Evolutionary conservation across 2,797 vertebrate species (phyloP), one percentile per base, ranked within the genome.

Genomic region (Danio choprae): DNA sequence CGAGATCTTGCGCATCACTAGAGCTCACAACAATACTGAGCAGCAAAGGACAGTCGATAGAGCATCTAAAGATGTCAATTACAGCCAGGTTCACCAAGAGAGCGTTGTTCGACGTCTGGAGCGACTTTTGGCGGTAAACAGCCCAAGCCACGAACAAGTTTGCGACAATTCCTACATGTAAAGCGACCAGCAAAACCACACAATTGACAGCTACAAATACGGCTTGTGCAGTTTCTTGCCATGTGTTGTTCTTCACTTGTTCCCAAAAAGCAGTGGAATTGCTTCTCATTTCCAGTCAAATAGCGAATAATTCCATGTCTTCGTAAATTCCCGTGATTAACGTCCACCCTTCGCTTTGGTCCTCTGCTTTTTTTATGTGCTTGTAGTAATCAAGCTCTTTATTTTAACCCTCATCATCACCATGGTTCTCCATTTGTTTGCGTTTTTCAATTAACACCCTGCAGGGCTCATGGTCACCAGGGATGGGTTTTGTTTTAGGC

Each of bases 71-170:
- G 8, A 87, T 67, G 84, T 95, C 94, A 2, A 91, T 82, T 0
- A 92, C 71, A 0, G 94, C 94, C 0, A 95, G 93, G 56, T 93
- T 94, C 51, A 94, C 93, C 87, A 94, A 87, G 13, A 94, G 88
- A 0, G 92, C 93, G 0, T 95, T 95, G 18, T 89, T 93, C 9
- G 88, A 90, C 0, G 93, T 94, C 82, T 90, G 92, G 71, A 95
- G 90, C 0, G 91, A 90, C 68, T 91, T 94, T 64, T 93, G 92
- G 50, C 62, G 84, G 77, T 85, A 90, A 46, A 95, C 92, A 3
- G 94, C 94, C 78, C 91, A 89, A 0, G 91, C 73, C 36, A 95
- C 94, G 56, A 94, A 94, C 55, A 88, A 15, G 22, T 95, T 95
- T 0, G 93, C 93, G 0, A 84, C 87, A 16, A 91, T 80, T 20